Conservation (phyloP, 35 echinoderm and acorn worm genomes). For the Amphiura filiformis region DNA sequence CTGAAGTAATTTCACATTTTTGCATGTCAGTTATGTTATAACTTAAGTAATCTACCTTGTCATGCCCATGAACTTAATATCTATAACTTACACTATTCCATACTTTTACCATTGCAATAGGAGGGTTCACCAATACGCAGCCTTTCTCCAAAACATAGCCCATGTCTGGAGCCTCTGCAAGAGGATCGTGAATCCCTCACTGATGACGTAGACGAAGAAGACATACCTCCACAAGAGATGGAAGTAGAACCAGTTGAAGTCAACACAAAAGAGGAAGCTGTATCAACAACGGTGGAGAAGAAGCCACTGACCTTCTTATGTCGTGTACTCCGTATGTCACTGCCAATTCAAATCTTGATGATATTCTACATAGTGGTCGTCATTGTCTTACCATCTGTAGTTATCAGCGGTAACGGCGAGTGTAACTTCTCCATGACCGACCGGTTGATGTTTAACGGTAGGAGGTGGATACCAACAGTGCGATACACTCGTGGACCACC, state of each 20-base stretch:
- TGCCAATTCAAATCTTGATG: constrained; percentile 81
- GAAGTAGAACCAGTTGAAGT: background rate
- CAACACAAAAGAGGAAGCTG: background rate
- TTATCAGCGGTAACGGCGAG: constrained; percentile 60
- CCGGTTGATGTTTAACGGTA: constrained; percentile 63
- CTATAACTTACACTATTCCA: background rate
- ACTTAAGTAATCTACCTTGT: no score
- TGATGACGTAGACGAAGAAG: background rate
- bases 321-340: constrained; percentile 49
- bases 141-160: background rate
- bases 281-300: background rate
- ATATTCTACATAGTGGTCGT: constrained; percentile 72
- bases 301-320: constrained; percentile 27
- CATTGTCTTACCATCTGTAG: constrained; percentile 67
- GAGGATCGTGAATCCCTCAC: constrained; percentile 4
- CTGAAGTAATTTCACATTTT: no score
- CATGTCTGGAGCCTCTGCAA: background rate
- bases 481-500: constrained; percentile 85
- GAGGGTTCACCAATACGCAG: background rate
- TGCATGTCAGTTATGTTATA: no score
- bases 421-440: constrained; percentile 77
- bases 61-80: no score
- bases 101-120: background rate
- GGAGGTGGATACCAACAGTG: constrained; percentile 59
- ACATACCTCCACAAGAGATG: background rate